phyloP scores from a whole-genome alignment of 2,113 vertebrate species.

The Eulemur macaco region DNA sequence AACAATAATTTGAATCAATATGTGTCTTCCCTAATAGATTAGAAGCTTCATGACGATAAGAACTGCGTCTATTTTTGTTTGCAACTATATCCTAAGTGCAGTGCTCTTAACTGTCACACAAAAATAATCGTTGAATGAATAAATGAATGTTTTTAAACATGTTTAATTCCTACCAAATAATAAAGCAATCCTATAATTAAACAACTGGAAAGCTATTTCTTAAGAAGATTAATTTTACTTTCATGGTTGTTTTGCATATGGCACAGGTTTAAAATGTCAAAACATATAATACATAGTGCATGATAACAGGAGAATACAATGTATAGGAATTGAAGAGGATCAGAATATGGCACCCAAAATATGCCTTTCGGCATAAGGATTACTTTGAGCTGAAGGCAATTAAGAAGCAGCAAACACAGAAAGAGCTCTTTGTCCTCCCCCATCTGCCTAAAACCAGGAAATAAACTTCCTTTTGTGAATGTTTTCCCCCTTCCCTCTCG shows the following conservation, averaged over 20 bases:
- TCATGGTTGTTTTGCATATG: neutral
- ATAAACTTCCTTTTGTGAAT: neutral
- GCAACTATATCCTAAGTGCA: neutral
- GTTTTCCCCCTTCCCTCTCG: neutral
- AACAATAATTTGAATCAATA: neutral
- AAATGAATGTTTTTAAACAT: neutral
- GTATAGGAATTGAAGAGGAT: neutral
- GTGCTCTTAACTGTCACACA: neutral
- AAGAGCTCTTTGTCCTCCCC: rapidly evolving
- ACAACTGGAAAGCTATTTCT: neutral
- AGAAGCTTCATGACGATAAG: neutral
- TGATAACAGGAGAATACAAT: neutral
- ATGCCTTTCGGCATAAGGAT: neutral
- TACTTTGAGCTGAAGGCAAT: neutral
- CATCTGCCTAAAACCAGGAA: neutral
- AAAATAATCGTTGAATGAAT: neutral
- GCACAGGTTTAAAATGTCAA: neutral
- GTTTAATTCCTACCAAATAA: neutral
- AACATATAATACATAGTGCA: neutral
- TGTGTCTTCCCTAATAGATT: neutral
- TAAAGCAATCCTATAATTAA: neutral
- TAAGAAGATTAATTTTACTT: neutral
- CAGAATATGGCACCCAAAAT: neutral
- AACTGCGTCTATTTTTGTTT: neutral
- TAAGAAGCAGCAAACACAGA: neutral